Evolutionary conservation across 2,113 vertebrate genomes (phyloP), one percentile per base, ranked within the genome.

Genomic region (Felis catus): DNA sequence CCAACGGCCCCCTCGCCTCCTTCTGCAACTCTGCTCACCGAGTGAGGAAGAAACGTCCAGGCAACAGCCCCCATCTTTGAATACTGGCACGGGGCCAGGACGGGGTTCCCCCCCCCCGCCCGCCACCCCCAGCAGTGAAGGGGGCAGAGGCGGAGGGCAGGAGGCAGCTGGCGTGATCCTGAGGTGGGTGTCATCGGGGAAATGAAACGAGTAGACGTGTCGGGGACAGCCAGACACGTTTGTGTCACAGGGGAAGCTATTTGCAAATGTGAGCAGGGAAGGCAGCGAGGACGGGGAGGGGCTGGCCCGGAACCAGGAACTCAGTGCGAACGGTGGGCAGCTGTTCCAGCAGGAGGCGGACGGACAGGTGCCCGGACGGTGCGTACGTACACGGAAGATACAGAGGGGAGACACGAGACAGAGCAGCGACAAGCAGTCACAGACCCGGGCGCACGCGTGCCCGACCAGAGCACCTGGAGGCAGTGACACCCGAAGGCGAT

Each of bases 401-500:
- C 48, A 12, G 66, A 45, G 39, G 19, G 4, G 1, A 73, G 70
- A 39, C 10, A 7, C 1, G 65, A 33, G 65, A 16, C 65, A 15
- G 65, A 33, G 19, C 4, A 58, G 53, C 39, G 2, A 13, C 16
- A 3, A 4, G 41, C 9, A 3, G 51, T 21, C 79, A n/a, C 73
- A 29, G 15, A 3, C 10, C 18, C 0, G 10, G 48, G 48, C 9
- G 3, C 11, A 7, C 10, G 18, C 11, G 53, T 0, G 5, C 51
- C 51, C 1, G 48, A 16, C 45, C 16, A 8, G 18, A 45, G 10
- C 25, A 3, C 33, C 45, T 14, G 29, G 61, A 68, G 29, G 63
- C 16, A 0, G 7, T 1, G 33, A 55, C 45, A 5, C 39, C 2
- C 33, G 12, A 5, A 25, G 18, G n/a, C 12, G 19, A 23, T 0